These are phyloP conservation scores for Heliopora coerulea DNA, from an alignment of 92 coral and sea anemone genomes.

Conservation along the genomic window DNA sequence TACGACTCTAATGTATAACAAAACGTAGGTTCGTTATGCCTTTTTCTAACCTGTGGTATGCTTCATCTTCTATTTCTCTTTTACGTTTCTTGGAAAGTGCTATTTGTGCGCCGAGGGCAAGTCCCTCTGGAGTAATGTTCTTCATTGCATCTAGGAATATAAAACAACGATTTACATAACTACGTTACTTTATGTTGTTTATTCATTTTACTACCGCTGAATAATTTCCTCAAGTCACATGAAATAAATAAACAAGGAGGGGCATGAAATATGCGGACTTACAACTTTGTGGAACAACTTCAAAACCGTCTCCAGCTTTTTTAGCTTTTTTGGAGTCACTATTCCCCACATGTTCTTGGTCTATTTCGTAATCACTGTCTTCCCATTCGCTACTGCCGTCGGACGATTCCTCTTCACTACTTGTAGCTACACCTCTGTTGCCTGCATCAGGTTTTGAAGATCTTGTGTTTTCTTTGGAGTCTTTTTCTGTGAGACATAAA, in stretches of 20 bases:
- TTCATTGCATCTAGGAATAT: slow-evolving; percentile 40
- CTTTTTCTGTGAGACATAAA: too few species aligned
- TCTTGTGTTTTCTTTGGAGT: background rate
- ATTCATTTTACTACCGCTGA: too few species aligned
- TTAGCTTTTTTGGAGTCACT: slow-evolving; percentile 27
- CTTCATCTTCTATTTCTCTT: slow-evolving; percentile 81
- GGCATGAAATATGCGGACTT: too few species aligned
- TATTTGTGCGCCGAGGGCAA: slow-evolving; percentile 98
- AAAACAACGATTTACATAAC: too few species aligned
- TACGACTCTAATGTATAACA: too few species aligned
- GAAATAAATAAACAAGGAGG: too few species aligned
- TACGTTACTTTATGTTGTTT: too few species aligned
- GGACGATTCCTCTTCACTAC: slow-evolving; percentile 59
- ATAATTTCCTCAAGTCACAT: too few species aligned
- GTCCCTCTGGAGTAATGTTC: slow-evolving; percentile 83
- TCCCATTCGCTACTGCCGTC: slow-evolving; percentile 75
- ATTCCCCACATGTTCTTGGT: slow-evolving; percentile 30
- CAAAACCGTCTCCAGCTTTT: slow-evolving; percentile 60
- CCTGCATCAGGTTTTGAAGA: slow-evolving; percentile 20
- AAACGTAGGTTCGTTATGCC: too few species aligned
- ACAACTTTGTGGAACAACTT: slow-evolving; percentile 72
- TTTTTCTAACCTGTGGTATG: slow-evolving; percentile 75
- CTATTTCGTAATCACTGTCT: slow-evolving; percentile 72
- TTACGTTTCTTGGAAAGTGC: slow-evolving; percentile 87
- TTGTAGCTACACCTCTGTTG: slow-evolving; percentile 37